Percentiles rank a stretch among this genome's conserved stretches.
These are phyloP conservation scores for Petaurus breviceps DNA, from an alignment of 2,113 vertebrate species.

Conservation along the genomic window DNA sequence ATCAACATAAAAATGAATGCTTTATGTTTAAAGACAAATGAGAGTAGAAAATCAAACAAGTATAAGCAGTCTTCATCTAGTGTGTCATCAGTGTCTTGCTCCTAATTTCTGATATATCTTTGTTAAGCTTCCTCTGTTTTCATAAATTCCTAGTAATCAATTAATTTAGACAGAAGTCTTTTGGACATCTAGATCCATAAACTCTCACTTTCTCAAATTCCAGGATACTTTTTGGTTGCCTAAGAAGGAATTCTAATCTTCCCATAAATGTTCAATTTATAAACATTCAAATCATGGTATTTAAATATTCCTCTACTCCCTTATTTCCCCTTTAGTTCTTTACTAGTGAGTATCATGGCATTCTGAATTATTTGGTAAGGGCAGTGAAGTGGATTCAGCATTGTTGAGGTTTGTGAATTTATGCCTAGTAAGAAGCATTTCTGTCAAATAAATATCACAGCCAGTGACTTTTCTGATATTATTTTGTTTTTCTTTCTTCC, in stretches of 20 bases:
- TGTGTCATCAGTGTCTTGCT: not conserved
- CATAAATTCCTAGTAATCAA: not conserved
- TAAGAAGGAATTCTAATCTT: not conserved
- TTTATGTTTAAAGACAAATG: not conserved
- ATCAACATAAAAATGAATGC: not conserved
- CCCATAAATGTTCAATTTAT: not conserved
- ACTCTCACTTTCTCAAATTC: not conserved
- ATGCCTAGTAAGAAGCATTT: not conserved
- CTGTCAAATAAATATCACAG: conserved; percentile 28
- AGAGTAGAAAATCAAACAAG: not conserved
- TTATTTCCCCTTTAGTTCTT: not conserved
- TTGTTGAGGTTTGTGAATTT: conserved; percentile 23
- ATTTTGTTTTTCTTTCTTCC: not conserved
- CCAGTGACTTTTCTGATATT: not conserved
- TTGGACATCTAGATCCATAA: not conserved
- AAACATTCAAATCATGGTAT: not conserved
- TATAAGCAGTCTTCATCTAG: not conserved
- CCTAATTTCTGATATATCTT: not conserved
- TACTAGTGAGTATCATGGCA: not conserved
- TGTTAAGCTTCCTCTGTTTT: not conserved
- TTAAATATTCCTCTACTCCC: not conserved
- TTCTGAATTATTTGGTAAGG: not conserved
- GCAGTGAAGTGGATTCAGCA: not conserved
- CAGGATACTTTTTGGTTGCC: not conserved
- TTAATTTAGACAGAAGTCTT: not conserved